These are phyloP conservation scores for Chaenogobius annularis DNA, from an alignment of 2,113 vertebrate species.

Conservation along the genomic window DNA sequence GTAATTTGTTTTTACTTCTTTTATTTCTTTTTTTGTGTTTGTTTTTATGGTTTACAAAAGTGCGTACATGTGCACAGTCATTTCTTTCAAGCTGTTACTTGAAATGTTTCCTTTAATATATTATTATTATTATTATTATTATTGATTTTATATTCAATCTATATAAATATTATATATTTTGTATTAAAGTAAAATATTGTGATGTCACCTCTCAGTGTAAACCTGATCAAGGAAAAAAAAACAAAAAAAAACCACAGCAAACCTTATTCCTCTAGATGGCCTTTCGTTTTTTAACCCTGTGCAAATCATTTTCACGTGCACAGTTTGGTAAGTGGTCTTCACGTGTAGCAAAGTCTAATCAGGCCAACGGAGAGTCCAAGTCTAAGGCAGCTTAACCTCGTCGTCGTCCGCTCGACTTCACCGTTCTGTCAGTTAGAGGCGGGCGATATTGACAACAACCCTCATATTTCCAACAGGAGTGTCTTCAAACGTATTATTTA, in stretches of 20 bases:
- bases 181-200: constrained; percentile 74
- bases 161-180: constrained; percentile 74
- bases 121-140: constrained; percentile 54
- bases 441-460: too few relatives aligned
- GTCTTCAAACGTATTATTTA: too few relatives aligned
- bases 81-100: constrained; percentile 81
- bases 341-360: constrained; percentile 34
- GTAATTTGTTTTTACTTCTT: constrained; percentile 60
- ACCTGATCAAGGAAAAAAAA: constrained; percentile 58
- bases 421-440: background rate
- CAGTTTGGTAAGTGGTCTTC: constrained; percentile 5
- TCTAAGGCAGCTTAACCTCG: constrained; percentile 29
- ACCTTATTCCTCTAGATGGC: constrained; percentile 65
- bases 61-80: constrained; percentile 69
- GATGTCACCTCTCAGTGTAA: constrained; percentile 67
- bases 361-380: constrained; percentile 15
- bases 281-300: constrained; percentile 72
- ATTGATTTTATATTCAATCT: constrained; percentile 73
- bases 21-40: constrained; percentile 39
- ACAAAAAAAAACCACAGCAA: too few relatives aligned
- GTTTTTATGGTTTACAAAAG: constrained; percentile 81
- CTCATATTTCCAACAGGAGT: too few relatives aligned
- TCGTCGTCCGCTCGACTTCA: constrained; percentile 23
- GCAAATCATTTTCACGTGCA: constrained; percentile 47
- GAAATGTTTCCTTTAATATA: constrained; percentile 79